Percentiles rank a stretch among this genome's conserved stretches.
Conservation (phyloP, 2,888 invertebrate genomes). For the Aelia acuminata region DNA sequence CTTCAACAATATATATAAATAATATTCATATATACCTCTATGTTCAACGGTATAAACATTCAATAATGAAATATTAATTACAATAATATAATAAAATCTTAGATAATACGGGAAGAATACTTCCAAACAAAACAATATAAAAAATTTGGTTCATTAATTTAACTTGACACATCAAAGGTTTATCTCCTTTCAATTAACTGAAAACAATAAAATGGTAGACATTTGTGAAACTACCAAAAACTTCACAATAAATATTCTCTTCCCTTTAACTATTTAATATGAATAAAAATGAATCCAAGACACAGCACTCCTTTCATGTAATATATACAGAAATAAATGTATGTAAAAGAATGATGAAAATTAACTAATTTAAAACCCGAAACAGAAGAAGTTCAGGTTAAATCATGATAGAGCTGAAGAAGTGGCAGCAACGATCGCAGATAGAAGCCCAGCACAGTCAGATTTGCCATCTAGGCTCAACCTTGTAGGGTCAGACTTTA, state of each 20-base stretch:
- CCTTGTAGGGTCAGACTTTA: conserved; percentile 65
- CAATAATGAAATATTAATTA: conserved; percentile 31
- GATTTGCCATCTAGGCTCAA: conserved; percentile 67
- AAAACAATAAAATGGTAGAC: conserved; percentile 15
- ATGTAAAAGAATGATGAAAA: conserved; percentile 12
- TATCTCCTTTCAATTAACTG: background rate
- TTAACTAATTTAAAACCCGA: conserved; percentile 15
- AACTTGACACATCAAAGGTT: background rate
- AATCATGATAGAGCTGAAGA: conserved; percentile 54
- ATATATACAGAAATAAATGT: conserved; percentile 36
- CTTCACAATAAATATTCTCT: background rate
- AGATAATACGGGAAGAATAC: conserved; percentile 28
- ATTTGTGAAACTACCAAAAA: background rate
- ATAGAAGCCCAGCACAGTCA: conserved; percentile 64
- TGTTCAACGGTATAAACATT: conserved; percentile 9
- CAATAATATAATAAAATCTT: conserved; percentile 39
- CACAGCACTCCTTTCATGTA: conserved; percentile 44
- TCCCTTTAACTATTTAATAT: conserved; percentile 28
- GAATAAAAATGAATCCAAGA: conserved; percentile 33
- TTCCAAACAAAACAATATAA: conserved; percentile 10
- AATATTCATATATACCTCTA: conserved; percentile 9
- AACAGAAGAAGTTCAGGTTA: conserved; percentile 27
- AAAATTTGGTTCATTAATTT: conserved; percentile 11
- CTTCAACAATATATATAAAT: conserved; percentile 26
- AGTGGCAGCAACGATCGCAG: conserved; percentile 58